Conservation (phyloP, 2,797 vertebrate genomes). For the Diplodus sargus region DNA sequence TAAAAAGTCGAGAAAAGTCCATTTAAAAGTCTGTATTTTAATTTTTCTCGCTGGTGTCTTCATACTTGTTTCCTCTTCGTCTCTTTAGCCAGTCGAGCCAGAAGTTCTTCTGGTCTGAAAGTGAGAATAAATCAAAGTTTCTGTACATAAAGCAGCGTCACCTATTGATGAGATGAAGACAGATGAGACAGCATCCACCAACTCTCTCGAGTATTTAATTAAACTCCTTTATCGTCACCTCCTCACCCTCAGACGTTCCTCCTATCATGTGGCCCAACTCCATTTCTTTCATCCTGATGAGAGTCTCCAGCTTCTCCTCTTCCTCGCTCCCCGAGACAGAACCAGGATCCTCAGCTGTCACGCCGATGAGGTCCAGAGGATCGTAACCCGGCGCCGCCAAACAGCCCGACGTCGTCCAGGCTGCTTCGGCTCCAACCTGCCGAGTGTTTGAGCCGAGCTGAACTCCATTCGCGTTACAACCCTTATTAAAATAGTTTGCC, state of each 20-base stretch:
- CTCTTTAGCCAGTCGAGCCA: neutral
- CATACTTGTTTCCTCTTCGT: neutral
- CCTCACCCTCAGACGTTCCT: slow-evolving; percentile 46
- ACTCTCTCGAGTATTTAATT: neutral
- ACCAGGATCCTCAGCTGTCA: neutral
- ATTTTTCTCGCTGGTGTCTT: neutral
- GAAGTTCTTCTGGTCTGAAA: slow-evolving; percentile 43
- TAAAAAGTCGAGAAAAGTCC: too few species aligned
- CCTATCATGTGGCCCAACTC: slow-evolving; percentile 58
- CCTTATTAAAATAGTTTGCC: too few species aligned
- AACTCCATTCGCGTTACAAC: rapidly evolving
- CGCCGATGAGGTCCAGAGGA: slow-evolving; percentile 58
- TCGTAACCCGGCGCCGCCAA: slow-evolving; percentile 40
- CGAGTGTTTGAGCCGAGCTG: neutral
- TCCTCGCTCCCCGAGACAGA: slow-evolving; percentile 28
- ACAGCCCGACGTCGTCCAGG: neutral
- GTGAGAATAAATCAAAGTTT: neutral
- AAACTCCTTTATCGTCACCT: neutral
- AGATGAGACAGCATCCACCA: neutral
- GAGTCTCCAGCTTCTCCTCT: slow-evolving; percentile 59
- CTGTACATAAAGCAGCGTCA: neutral
- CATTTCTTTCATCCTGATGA: slow-evolving; percentile 59
- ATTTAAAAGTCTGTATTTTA: neutral
- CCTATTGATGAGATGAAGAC: neutral
- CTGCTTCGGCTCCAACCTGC: neutral